Evolutionary conservation across 2,888 invertebrate species (phyloP).

Genomic region (Syrphus vitripennis): DNA sequence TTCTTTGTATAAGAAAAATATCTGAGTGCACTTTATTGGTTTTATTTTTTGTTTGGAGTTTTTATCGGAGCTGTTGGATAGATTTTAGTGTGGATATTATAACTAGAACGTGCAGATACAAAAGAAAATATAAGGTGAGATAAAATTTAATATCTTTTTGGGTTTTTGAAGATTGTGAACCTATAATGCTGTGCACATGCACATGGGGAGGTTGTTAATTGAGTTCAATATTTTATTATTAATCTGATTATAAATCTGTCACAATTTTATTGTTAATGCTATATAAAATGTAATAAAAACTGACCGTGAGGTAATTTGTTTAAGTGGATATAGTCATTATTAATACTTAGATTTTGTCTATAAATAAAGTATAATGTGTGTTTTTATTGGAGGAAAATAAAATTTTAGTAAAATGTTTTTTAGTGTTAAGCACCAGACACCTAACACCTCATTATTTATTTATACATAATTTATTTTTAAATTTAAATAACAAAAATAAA

Average conservation of each 20-base stretch:
- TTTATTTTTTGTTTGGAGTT: conserved; percentile 12
- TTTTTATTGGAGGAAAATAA: no score
- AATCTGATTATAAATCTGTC: conserved; percentile 23
- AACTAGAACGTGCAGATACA: conserved; percentile 5
- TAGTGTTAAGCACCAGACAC: no score
- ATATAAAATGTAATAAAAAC: not conserved
- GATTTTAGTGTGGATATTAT: conserved; percentile 36
- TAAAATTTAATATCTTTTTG: conserved; percentile 31
- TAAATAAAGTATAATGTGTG: not conserved
- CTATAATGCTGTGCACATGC: not conserved
- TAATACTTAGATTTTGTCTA: not conserved
- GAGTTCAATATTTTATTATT: conserved; percentile 28
- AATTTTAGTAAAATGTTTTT: not conserved
- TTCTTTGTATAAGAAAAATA: conserved; percentile 30
- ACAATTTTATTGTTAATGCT: not conserved
- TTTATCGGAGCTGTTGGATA: conserved; percentile 14
- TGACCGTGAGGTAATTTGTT: not conserved
- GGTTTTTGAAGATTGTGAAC: not conserved
- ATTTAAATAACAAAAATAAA: no score
- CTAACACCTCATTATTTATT: not conserved
- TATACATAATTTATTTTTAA: no score
- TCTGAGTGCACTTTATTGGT: conserved; percentile 42
- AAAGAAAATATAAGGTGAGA: conserved; percentile 52
- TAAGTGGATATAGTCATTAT: not conserved
- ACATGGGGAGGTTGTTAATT: conserved; percentile 1